phyloP scores from a whole-genome alignment of 2,113 vertebrate genomes.

The Elachura formosa region DNA sequence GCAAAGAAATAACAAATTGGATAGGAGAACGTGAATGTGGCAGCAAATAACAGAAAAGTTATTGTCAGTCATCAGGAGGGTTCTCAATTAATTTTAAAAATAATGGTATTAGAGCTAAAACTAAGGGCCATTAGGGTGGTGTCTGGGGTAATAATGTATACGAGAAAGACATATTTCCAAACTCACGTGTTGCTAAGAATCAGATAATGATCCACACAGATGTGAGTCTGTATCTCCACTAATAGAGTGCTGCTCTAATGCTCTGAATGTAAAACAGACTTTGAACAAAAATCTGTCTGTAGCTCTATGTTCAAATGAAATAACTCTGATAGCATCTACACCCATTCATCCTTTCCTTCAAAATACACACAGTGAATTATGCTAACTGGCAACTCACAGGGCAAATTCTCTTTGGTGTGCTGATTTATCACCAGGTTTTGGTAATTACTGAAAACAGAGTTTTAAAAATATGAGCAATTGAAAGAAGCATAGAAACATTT shows the following conservation, averaged over 20 bases:
- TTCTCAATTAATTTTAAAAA: background rate
- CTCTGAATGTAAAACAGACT: background rate
- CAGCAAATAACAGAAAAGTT: background rate
- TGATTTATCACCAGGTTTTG: background rate
- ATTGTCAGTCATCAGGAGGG: background rate
- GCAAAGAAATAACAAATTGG: background rate
- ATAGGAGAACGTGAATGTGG: background rate
- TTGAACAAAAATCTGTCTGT: background rate
- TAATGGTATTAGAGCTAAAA: background rate
- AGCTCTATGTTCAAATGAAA: background rate
- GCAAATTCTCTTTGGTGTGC: background rate
- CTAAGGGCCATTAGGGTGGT: background rate
- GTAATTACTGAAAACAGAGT: background rate
- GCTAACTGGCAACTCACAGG: background rate
- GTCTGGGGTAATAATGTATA: background rate
- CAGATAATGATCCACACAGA: background rate
- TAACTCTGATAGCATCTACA: background rate
- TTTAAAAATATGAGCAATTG: background rate
- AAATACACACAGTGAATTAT: background rate
- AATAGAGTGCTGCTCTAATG: background rate
- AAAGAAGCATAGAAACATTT: background rate
- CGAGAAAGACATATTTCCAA: background rate
- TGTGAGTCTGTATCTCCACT: background rate
- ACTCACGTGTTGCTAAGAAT: background rate
- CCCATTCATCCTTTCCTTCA: background rate